Percentiles rank a stretch among this genome's conserved stretches.
Evolutionary conservation across 2,888 invertebrate genomes (phyloP).

Genomic region (Lasius fuliginosus): DNA sequence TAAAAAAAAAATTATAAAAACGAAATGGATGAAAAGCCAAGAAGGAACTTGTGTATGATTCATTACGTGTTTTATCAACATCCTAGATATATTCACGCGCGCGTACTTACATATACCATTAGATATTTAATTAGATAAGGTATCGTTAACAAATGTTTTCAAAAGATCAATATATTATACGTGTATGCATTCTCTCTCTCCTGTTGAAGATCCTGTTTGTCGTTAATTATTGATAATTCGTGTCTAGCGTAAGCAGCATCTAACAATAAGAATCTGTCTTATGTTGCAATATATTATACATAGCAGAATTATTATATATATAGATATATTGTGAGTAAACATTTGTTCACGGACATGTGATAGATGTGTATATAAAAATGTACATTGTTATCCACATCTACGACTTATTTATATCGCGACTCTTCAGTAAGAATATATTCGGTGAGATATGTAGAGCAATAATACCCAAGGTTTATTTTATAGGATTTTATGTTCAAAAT

Average conservation of each 20-base stretch:
- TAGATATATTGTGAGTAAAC: conserved; percentile 32
- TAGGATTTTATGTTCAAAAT: background rate
- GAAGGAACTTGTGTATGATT: conserved; percentile 5
- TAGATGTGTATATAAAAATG: conserved; percentile 32
- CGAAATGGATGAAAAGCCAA: background rate
- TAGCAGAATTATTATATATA: background rate
- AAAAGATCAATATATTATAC: conserved; percentile 45
- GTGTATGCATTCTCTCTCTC: conserved; percentile 48
- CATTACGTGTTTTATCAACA: conserved; percentile 1
- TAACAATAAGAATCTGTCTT: conserved; percentile 40
- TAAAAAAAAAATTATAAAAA: background rate
- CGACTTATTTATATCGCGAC: background rate
- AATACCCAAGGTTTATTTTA: background rate
- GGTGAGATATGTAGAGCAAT: background rate
- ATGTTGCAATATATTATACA: conserved; percentile 10
- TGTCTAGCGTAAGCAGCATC: conserved; percentile 44
- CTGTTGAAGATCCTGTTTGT: conserved; percentile 49
- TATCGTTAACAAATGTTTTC: conserved; percentile 45
- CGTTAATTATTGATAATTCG: conserved; percentile 59
- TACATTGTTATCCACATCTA: conserved; percentile 4
- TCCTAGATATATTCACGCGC: background rate
- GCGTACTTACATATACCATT: background rate
- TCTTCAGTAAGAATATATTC: background rate
- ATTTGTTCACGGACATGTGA: conserved; percentile 36
- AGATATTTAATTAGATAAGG: conserved; percentile 36